Evolutionary conservation across 1,140 invertebrate species (phyloP), one percentile per base, ranked within the genome.

Genomic region (Saccostrea echinata): DNA sequence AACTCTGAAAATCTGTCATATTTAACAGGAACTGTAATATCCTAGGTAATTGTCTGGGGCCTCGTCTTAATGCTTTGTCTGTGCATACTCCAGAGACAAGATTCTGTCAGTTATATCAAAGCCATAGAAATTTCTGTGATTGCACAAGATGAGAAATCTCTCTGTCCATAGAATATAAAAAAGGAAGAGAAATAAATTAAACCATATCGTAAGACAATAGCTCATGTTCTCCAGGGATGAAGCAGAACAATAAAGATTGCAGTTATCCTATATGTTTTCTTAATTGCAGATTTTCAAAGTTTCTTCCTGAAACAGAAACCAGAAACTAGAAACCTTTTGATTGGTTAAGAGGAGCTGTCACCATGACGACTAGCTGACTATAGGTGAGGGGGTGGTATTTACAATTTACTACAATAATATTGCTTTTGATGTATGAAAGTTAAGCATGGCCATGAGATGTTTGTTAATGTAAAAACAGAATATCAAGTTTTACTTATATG

Each of bases 301-400:
- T 61, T 61, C 55, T 61, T 13, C 68, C 68, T 35, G 30, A 76
- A 27, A 76, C 24, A 76, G 27, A 76, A 27, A 76, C 27, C 68
- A 9, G 27, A 76, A 30, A 16, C 27, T 12, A 30, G 13, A 18
- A 33, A 11, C 68, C 18, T 30, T 76, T 33, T 16, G 68, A 76
- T 76, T 76, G 68, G 68, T 76, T 76, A 16, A 76, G 30, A 33
- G 33, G 30, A 33, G 68, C 24, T 4, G 24, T 76, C 13, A 33
- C 68, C 68, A 76, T 76, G 68, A 27, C 27, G 30, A 76, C 68
- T 2, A 76, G 68, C 16, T 76, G 30, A 27, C 30, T 33, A 8
- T 43, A 76, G 68, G 68, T 76, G 27, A 76, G 68, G 68, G 68
- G 68, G 68, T 30, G 68, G 68, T 76, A 11, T 76, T 27, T 76